Evolutionary conservation across 2,113 vertebrate species (phyloP), one percentile per base, ranked within the genome.

Genomic region (Mus spicilegus): DNA sequence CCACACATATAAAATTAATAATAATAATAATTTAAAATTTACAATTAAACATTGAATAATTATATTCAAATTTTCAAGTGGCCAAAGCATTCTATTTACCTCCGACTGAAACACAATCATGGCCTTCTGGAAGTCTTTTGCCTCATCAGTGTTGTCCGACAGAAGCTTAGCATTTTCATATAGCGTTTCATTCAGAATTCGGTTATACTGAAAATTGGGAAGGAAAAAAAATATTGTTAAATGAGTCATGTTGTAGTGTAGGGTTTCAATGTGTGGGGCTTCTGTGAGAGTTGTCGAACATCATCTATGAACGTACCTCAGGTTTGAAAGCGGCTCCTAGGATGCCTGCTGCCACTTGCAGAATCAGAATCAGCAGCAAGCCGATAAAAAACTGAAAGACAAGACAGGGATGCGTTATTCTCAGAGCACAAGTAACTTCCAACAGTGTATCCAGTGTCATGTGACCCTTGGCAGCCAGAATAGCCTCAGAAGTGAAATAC

Each of bases 311-410:
- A 96, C 91, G 16, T 94, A 99, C 99, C 98, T 98, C 19, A 90
- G 98, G 70, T 96, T 69, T 98, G 92, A 97, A 97, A 42, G 97
- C 61, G n/a, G 93, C 95, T 94, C 97, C 98, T 94, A 99, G 51
- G 94, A 98, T 0, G 14, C 99, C 99, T 81, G 98, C 98, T 54
- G 82, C 80, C 49, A 99, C 0, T 81, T 99, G 98, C 97, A 99
- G 96, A 20, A 98, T 76, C 95, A 99, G 95, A 88, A 99, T 98
- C 89, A 98, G 87, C 89, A 99, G 96, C 81, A 99, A 96, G 39
- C 97, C 98, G 54, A 99, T 96, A 92, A 99, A 99, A 97, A 99
- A 99, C 99, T 99, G 95, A 9, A 87, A 96, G 97, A 2, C 0
- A 82, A 85, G 8, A 42, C 5, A 26, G 24, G 39, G 7, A 28